Conservation (phyloP, 2,888 invertebrate genomes). For the Augochlorella aurata region DNA sequence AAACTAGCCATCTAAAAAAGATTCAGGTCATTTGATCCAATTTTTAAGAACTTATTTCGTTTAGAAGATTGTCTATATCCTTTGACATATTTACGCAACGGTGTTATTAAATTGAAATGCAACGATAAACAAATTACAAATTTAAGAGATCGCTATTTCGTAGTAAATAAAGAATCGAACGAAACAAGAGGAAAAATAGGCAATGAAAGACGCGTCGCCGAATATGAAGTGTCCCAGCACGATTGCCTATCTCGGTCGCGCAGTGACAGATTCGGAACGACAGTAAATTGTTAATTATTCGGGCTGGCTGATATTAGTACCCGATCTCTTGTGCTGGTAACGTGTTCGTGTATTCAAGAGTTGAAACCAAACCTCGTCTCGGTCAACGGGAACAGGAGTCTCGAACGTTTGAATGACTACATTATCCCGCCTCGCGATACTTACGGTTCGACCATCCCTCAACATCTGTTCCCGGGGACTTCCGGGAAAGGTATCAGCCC, state of each 20-base stretch:
- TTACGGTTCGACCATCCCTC: slow-evolving; percentile 49
- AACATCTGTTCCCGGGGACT: slow-evolving; percentile 44
- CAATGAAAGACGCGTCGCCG: too few relatives aligned
- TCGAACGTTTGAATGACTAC: slow-evolving; percentile 37
- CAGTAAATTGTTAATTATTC: slow-evolving; percentile 25
- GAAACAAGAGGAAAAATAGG: too few relatives aligned
- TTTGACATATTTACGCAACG: too few relatives aligned
- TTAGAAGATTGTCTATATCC: too few relatives aligned
- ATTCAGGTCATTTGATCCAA: too few relatives aligned
- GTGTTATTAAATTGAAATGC: too few relatives aligned
- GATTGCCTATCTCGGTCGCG: neutral
- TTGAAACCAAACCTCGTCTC: neutral
- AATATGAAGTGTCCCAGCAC: neutral
- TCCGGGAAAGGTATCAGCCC: slow-evolving; percentile 55
- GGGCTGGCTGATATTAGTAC: neutral
- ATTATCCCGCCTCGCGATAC: slow-evolving; percentile 31
- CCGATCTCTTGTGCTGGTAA: neutral
- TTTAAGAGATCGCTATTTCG: too few relatives aligned
- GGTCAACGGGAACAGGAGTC: slow-evolving; percentile 5
- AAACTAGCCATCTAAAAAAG: too few relatives aligned
- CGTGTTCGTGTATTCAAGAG: neutral
- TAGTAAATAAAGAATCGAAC: too few relatives aligned
- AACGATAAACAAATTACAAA: too few relatives aligned
- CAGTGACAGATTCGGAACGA: neutral
- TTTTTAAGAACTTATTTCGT: too few relatives aligned